Base-by-base conservation (phyloP, 2,888 invertebrate genomes). In the Watsonalla cultraria region DNA sequence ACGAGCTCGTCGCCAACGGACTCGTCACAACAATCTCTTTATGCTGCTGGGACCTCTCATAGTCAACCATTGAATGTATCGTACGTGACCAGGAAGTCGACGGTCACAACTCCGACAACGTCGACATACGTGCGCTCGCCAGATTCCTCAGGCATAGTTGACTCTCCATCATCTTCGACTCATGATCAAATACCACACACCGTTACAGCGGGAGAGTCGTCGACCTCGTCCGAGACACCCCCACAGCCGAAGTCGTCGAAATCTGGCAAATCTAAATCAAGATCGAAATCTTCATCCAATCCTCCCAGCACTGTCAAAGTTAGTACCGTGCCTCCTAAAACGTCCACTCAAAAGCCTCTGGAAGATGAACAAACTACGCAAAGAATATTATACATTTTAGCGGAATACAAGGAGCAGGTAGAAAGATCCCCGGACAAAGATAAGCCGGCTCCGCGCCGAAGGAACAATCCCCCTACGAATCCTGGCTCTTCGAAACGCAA, bases 281-380 rank as follows among this genome's bases (percentile, higher is more conserved):
- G 92, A 72, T 91, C 93, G 0, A 92, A 94, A 52, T 92, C 93
- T 59, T 85, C 87, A 15, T 89, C 92, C 0, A 90, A 90, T 63
- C 86, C 92, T 5, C 92, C 92, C 0, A 92, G 90, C 59, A 86
- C 93, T 4, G 84, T 94, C 24, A 94, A 94, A 80, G 82, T 94
- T 1, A 93, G 94, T 39, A 92, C 94, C 5, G 92, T 94, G 37
- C 93, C 94, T 5, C 82, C 90, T 2, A 91, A 91, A 65, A 78
- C 90, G 0, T 83, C 90, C 0, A 71, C 84, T 56, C 95, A 95
- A 65, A 96, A 96, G 75, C 95, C 95, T 1, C 93, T 95, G 61
- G 96, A 96, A 85, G 96, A 96, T 68, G 95, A 95, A 72, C 95
- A 95, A 74, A 96, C 96, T 0, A 95, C 95, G 0, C 95, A 95